These are phyloP conservation scores for Porites rus DNA, from an alignment of 92 coral and sea anemone genomes.

Conservation along the genomic window DNA sequence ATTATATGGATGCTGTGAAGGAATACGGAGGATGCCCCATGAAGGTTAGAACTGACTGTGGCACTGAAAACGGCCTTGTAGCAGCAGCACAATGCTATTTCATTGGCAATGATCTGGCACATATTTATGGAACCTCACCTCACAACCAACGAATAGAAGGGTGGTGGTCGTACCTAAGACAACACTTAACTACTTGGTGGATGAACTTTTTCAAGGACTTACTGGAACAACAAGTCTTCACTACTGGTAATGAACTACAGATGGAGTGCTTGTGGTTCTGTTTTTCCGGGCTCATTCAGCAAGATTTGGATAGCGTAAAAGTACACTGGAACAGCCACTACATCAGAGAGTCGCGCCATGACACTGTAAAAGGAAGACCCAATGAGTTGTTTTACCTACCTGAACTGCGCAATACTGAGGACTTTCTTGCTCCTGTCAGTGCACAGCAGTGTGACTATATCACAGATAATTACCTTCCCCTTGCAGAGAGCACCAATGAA, in stretches of 20 bases:
- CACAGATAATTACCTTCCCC: slow-evolving; percentile 47
- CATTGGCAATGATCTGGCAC: slow-evolving; percentile 43
- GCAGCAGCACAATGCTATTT: slow-evolving; percentile 61
- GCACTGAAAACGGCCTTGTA: slow-evolving; percentile 63
- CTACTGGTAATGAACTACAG: slow-evolving; percentile 40
- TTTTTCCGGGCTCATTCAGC: slow-evolving; percentile 27
- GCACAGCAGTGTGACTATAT: slow-evolving; percentile 12
- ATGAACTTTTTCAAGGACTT: background rate
- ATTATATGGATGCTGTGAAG: slow-evolving; percentile 37
- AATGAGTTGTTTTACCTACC: slow-evolving; percentile 24
- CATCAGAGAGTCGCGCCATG: slow-evolving; percentile 48
- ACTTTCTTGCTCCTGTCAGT: background rate
- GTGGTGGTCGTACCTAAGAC: slow-evolving; percentile 32
- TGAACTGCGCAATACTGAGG: background rate
- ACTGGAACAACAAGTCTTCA: slow-evolving; percentile 39
- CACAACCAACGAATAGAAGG: slow-evolving; percentile 55
- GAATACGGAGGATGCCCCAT: slow-evolving; percentile 58
- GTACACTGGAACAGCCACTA: slow-evolving; percentile 52
- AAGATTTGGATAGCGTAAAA: slow-evolving; percentile 34
- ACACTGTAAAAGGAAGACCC: slow-evolving; percentile 49
- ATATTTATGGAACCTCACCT: slow-evolving; percentile 56
- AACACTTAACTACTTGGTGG: background rate
- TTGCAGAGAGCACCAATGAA: slow-evolving; percentile 42
- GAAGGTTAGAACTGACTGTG: slow-evolving; percentile 69
- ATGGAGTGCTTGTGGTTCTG: slow-evolving; percentile 20